phyloP scores from a whole-genome alignment of 2,888 invertebrate species.

The Tenthredo distinguenda region DNA sequence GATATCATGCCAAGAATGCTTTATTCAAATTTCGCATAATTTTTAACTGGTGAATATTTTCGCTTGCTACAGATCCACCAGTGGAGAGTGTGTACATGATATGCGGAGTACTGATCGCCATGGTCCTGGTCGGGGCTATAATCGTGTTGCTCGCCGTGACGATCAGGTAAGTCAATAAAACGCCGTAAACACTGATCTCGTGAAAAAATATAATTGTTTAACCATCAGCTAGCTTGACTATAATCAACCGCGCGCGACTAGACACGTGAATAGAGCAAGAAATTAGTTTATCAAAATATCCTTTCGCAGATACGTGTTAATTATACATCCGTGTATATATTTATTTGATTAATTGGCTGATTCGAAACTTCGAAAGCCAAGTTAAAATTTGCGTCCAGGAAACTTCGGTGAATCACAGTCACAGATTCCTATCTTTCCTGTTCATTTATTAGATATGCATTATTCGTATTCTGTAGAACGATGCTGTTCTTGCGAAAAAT shows the following conservation, averaged over 20 bases:
- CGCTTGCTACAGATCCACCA: slow-evolving; percentile 88
- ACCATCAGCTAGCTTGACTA: slow-evolving; percentile 25
- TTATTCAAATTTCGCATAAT: neutral
- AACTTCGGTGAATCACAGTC: neutral
- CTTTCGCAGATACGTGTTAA: neutral
- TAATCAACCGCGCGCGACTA: neutral
- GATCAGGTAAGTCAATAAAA: slow-evolving; percentile 83
- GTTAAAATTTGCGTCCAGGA: neutral
- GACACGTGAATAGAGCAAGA: neutral
- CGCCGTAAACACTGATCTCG: neutral
- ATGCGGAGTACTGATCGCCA: slow-evolving; percentile 90
- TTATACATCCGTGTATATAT: neutral
- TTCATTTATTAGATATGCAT: neutral
- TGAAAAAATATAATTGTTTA: slow-evolving; percentile 3
- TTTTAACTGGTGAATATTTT: slow-evolving; percentile 57
- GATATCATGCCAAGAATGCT: slow-evolving; percentile 31
- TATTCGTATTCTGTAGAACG: neutral
- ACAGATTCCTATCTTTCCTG: neutral
- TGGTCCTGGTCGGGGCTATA: slow-evolving; percentile 89
- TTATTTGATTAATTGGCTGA: neutral
- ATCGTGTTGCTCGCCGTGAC: slow-evolving; percentile 90
- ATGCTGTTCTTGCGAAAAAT: no score
- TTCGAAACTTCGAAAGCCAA: slow-evolving; percentile 2
- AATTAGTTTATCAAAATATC: neutral
- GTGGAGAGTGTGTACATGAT: slow-evolving; percentile 92